Percentiles rank a stretch among this genome's conserved stretches.
phyloP scores from a whole-genome alignment of 2,113 vertebrate genomes.

The Cyanocitta stelleri region DNA sequence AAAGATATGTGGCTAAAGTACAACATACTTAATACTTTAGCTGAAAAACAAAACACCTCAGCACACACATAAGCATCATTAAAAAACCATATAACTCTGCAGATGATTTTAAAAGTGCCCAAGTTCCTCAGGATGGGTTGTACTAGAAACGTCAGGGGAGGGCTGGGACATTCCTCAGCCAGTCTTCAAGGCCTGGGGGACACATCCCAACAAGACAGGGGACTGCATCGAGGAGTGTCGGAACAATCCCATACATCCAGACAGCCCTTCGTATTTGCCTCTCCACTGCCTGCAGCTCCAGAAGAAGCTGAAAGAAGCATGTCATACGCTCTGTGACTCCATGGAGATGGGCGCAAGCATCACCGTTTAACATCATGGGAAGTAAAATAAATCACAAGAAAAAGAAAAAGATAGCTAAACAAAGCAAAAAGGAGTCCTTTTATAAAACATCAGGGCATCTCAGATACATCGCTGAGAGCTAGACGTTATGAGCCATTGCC shows the following conservation, averaged over 20 bases:
- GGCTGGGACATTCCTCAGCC: not conserved
- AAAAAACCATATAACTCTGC: not conserved
- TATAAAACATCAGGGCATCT: not conserved
- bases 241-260: not conserved
- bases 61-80: not conserved
- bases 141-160: not conserved
- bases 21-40: not conserved
- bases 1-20: not conserved
- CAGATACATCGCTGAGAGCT: not conserved
- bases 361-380: not conserved
- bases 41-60: not conserved
- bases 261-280: not conserved
- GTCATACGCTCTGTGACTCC: not conserved
- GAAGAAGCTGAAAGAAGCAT: not conserved
- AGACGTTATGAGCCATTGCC: conserved; percentile 35
- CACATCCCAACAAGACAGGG: not conserved
- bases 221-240: not conserved
- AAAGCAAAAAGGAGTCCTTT: not conserved
- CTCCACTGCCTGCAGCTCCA: not conserved
- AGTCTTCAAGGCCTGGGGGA: not conserved
- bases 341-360: not conserved
- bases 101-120: not conserved
- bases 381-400: not conserved
- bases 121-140: not conserved
- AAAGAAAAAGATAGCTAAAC: not conserved